A percentile compares a stretch with the other conserved stretches of the same genome.
Conservation (phyloP, 2,113 vertebrate species). For the Chrysemys picta region DNA sequence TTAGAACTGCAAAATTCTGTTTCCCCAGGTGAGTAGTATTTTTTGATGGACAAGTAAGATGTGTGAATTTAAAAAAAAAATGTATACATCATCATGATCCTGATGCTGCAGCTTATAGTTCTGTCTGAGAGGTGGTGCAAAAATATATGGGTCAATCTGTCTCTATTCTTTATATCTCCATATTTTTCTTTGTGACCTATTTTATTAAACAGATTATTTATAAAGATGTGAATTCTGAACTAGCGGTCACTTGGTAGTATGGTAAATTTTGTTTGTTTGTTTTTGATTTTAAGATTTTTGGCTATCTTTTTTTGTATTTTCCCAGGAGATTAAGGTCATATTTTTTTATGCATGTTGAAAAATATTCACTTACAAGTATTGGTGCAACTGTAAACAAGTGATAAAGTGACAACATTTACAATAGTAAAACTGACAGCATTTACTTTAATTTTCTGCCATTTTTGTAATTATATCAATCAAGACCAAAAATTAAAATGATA, state of each 20-base stretch:
- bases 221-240: slow-evolving; percentile 48
- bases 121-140: slow-evolving; percentile 59
- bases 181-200: slow-evolving; percentile 56
- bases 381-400: slow-evolving; percentile 85
- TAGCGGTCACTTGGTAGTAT: slow-evolving; percentile 55
- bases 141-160: slow-evolving; percentile 21
- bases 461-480: slow-evolving; percentile 90
- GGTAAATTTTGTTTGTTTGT: neutral
- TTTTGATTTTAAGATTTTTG: slow-evolving; percentile 35
- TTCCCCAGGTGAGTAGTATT: slow-evolving; percentile 59
- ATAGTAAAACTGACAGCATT: slow-evolving; percentile 84
- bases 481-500: slow-evolving; percentile 87
- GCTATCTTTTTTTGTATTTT: slow-evolving; percentile 74
- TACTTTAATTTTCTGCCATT: slow-evolving; percentile 88
- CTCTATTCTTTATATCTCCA: slow-evolving; percentile 30
- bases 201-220: slow-evolving; percentile 70
- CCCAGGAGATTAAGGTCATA: slow-evolving; percentile 77
- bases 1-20: slow-evolving; percentile 59
- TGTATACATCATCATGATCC: slow-evolving; percentile 17
- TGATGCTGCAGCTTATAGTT: slow-evolving; percentile 66
- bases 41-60: slow-evolving; percentile 62
- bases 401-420: slow-evolving; percentile 84
- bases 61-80: slow-evolving; percentile 24
- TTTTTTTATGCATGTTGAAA: slow-evolving; percentile 82
- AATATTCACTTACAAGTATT: slow-evolving; percentile 85